phyloP scores from a whole-genome alignment of 2,113 vertebrate genomes.

The Turnix velox region DNA sequence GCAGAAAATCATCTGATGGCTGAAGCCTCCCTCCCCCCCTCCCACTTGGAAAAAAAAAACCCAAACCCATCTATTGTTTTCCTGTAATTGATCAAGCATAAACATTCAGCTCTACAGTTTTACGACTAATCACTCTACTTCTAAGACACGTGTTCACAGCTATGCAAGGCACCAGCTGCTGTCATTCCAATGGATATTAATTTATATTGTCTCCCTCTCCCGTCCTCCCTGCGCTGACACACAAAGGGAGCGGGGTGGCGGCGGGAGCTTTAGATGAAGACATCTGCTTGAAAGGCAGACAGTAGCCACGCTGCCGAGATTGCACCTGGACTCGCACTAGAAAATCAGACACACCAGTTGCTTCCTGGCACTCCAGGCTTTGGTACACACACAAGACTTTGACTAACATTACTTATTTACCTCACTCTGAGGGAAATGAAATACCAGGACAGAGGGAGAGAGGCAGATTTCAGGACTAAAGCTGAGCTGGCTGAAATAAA shows the following conservation, averaged over 20 bases:
- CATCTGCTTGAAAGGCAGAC: slow-evolving; percentile 72
- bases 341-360: slow-evolving; percentile 56
- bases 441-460: background rate
- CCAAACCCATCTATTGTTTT: background rate
- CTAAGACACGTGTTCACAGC: slow-evolving; percentile 68
- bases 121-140: slow-evolving; percentile 68
- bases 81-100: slow-evolving; percentile 59
- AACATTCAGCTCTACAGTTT: slow-evolving; percentile 53
- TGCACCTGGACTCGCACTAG: slow-evolving; percentile 68
- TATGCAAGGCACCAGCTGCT: slow-evolving; percentile 75
- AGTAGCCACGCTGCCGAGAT: slow-evolving; percentile 32
- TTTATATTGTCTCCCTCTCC: slow-evolving; percentile 73
- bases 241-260: slow-evolving; percentile 58
- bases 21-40: slow-evolving; percentile 15
- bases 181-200: slow-evolving; percentile 81
- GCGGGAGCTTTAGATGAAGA: slow-evolving; percentile 54
- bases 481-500: slow-evolving; percentile 22
- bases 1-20: background rate
- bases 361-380: slow-evolving; percentile 58
- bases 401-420: slow-evolving; percentile 10
- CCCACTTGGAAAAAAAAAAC: slow-evolving; percentile 13
- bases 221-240: slow-evolving; percentile 13
- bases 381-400: background rate
- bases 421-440: background rate
- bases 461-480: slow-evolving; percentile 29